These are phyloP conservation scores for Melitaea cinxia DNA, from an alignment of 1,140 invertebrate species.

Conservation along the genomic window DNA sequence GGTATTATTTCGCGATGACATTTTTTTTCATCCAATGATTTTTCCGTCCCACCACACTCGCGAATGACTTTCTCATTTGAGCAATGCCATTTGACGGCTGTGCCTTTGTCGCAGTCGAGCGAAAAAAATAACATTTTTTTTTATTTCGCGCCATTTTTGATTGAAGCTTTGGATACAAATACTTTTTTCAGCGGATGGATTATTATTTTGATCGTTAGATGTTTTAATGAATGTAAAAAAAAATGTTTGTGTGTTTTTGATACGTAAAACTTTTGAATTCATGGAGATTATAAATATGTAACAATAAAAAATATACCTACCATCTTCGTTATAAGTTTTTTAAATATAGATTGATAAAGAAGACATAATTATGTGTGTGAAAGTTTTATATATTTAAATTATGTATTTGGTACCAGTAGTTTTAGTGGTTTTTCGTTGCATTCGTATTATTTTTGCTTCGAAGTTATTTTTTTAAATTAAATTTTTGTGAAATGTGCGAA, in stretches of 20 bases:
- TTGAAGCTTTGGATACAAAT: conserved; percentile 59
- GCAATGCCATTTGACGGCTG: conserved; percentile 77
- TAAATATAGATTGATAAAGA: too few relatives aligned
- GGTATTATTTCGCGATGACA: conserved; percentile 50
- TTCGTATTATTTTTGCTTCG: too few relatives aligned
- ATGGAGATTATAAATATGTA: too few relatives aligned
- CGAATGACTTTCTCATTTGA: conserved; percentile 78
- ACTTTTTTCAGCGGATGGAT: conserved; percentile 42
- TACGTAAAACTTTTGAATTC: too few relatives aligned
- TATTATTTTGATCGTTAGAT: conserved; percentile 9
- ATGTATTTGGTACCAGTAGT: too few relatives aligned
- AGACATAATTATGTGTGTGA: too few relatives aligned
- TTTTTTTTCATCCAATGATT: conserved; percentile 73
- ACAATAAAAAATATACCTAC: too few relatives aligned
- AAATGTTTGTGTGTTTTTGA: background rate
- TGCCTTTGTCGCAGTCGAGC: conserved; percentile 61
- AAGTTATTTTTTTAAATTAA: too few relatives aligned
- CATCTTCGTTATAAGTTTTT: too few relatives aligned
- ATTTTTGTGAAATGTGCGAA: background rate
- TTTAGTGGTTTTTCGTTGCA: too few relatives aligned
- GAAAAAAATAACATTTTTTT: conserved; percentile 58
- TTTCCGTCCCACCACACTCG: conserved; percentile 74
- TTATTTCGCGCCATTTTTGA: conserved; percentile 64
- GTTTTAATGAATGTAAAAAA: too few relatives aligned
- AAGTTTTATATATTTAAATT: too few relatives aligned